Conservation (phyloP, 2,888 invertebrate genomes). For the Malthinus flaveolus region DNA sequence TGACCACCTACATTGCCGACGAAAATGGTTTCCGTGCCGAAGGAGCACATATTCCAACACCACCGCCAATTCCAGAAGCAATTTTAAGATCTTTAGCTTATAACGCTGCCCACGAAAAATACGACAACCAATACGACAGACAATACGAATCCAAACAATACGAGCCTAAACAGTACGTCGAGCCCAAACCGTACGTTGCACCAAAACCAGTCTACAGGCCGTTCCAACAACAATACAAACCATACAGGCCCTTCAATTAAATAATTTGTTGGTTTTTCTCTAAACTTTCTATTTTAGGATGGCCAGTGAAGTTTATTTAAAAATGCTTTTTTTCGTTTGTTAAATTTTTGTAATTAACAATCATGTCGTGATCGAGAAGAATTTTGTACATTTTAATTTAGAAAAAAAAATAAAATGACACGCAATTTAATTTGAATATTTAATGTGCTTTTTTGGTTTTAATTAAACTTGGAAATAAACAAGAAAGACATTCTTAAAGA, state of each 20-base stretch:
- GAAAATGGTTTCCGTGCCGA: conserved; percentile 78
- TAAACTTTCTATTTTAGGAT: neutral
- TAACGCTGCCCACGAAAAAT: conserved; percentile 34
- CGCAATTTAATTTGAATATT: too few relatives aligned
- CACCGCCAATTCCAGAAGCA: conserved; percentile 74
- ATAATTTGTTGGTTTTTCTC: neutral
- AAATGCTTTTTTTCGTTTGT: too few relatives aligned
- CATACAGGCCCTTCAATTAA: neutral
- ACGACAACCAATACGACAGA: neutral
- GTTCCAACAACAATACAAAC: neutral
- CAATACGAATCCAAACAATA: neutral
- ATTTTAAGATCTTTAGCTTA: conserved; percentile 62
- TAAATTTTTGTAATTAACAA: too few relatives aligned
- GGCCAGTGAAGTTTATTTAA: neutral
- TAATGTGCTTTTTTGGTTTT: too few relatives aligned
- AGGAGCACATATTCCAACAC: conserved; percentile 77
- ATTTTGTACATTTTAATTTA: too few relatives aligned
- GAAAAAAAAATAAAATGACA: too few relatives aligned
- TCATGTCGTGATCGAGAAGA: too few relatives aligned
- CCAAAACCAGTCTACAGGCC: neutral
- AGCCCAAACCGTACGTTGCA: neutral
- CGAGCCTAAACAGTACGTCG: neutral
- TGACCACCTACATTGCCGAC: conserved; percentile 72
- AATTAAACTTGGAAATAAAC: too few relatives aligned
- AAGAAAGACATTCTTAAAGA: too few relatives aligned